Percentiles rank a stretch among this genome's conserved stretches.
Evolutionary conservation across 1,140 invertebrate species (phyloP).

Genomic region (Nixonia krombeini): DNA sequence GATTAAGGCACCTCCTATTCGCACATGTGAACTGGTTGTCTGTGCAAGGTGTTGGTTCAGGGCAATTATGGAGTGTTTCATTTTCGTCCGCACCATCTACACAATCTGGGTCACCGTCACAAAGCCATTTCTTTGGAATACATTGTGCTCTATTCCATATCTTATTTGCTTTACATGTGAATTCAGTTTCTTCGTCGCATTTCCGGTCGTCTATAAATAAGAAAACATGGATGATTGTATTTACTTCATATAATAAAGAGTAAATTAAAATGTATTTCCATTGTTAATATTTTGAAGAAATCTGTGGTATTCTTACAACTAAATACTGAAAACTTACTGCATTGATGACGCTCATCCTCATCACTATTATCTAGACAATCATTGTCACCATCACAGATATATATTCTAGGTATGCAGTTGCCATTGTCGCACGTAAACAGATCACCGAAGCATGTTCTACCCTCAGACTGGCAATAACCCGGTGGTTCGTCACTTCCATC

Average conservation of each 20-base stretch:
- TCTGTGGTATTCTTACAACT: too few relatives aligned
- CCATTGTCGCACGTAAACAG: conserved; percentile 97
- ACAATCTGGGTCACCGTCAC: conserved; percentile 96
- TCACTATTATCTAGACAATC: conserved; percentile 95
- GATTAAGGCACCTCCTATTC: conserved; percentile 88
- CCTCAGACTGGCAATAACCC: conserved; percentile 93
- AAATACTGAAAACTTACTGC: conserved; percentile 78
- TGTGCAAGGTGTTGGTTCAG: conserved; percentile 83
- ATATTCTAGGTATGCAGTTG: conserved; percentile 95
- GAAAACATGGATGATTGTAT: too few relatives aligned
- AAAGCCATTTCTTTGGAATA: conserved; percentile 94
- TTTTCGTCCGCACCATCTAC: conserved; percentile 98
- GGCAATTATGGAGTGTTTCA: conserved; percentile 84
- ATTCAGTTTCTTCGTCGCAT: conserved; percentile 93
- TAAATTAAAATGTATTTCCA: too few relatives aligned
- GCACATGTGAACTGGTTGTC: conserved; percentile 92
- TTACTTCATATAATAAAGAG: too few relatives aligned
- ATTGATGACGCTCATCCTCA: conserved; percentile 91
- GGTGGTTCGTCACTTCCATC: conserved; percentile 92
- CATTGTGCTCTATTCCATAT: conserved; percentile 93
- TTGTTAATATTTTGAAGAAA: too few relatives aligned
- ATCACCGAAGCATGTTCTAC: conserved; percentile 95
- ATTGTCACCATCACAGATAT: conserved; percentile 97
- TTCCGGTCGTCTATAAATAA: conserved; percentile 81
- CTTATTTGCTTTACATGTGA: conserved; percentile 91